Evolutionary conservation across 2,797 vertebrate genomes (phyloP).

Genomic region (Pantherophis alleghaniensis): DNA sequence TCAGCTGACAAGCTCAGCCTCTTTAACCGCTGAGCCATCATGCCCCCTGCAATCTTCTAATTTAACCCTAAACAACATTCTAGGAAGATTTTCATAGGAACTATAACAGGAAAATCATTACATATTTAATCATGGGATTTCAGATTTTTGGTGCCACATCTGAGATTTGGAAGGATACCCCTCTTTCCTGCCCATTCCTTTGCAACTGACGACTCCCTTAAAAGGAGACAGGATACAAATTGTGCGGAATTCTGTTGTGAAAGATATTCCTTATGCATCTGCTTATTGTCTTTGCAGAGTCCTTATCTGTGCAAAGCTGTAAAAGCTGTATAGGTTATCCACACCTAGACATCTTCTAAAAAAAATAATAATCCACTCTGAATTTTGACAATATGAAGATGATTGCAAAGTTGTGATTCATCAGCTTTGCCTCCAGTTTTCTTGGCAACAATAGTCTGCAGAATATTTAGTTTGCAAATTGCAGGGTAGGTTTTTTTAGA

Average conservation of each 20-base stretch:
- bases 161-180: not conserved
- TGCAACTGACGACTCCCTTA: not conserved
- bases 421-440: slow-evolving; percentile 77
- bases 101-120: not conserved
- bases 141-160: not conserved
- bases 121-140: not conserved
- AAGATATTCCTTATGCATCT: slow-evolving; percentile 58
- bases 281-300: slow-evolving; percentile 59
- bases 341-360: slow-evolving; percentile 68
- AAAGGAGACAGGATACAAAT: not conserved
- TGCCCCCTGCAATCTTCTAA: not conserved
- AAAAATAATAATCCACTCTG: slow-evolving; percentile 70
- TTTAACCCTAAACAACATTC: not conserved
- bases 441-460: slow-evolving; percentile 77
- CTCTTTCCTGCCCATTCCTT: not conserved
- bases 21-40: not conserved
- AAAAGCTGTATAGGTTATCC: not conserved
- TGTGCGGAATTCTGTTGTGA: slow-evolving; percentile 53
- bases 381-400: slow-evolving; percentile 79
- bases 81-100: slow-evolving; percentile 35
- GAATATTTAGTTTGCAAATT: slow-evolving; percentile 79
- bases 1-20: not conserved
- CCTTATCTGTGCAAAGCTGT: slow-evolving; percentile 73
- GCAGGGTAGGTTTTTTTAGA: slow-evolving; percentile 77
- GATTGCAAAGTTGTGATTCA: slow-evolving; percentile 82